Conservation (phyloP, 2,113 vertebrate genomes). For the Aix galericulata region DNA sequence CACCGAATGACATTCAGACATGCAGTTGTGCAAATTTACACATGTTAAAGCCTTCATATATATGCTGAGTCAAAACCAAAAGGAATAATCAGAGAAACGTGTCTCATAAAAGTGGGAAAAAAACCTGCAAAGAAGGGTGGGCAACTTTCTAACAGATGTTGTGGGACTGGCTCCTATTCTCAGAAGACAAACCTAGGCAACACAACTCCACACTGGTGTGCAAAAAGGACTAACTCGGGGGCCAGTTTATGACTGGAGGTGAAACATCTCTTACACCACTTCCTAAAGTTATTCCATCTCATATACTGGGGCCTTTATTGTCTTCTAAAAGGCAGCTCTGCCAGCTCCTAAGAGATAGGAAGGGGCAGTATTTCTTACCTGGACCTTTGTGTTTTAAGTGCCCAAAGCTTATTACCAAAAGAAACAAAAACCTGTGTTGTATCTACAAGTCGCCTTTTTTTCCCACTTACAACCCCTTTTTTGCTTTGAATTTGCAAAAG, state of each 20-base stretch:
- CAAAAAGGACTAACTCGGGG: neutral
- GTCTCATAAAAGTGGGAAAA: neutral
- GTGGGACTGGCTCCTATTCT: neutral
- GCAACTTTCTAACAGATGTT: neutral
- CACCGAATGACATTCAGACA: constrained; percentile 23
- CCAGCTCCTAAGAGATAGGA: neutral
- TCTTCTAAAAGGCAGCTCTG: neutral
- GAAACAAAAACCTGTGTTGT: neutral
- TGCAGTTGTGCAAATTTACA: constrained; percentile 12
- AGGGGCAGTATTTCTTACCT: neutral
- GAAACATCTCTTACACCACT: neutral
- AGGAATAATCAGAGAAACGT: neutral
- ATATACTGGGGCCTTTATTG: neutral
- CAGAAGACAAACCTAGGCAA: neutral
- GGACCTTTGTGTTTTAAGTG: neutral
- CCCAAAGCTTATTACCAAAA: neutral
- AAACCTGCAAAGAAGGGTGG: neutral
- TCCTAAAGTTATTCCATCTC: neutral
- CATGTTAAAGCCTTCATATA: neutral
- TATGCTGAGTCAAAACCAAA: neutral
- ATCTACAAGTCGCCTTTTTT: neutral
- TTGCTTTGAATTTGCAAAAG: neutral
- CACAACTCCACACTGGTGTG: accelerated
- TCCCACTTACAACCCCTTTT: neutral
- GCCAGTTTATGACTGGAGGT: neutral